Conservation (phyloP, 2,113 vertebrate species). For the Mellivora capensis region DNA sequence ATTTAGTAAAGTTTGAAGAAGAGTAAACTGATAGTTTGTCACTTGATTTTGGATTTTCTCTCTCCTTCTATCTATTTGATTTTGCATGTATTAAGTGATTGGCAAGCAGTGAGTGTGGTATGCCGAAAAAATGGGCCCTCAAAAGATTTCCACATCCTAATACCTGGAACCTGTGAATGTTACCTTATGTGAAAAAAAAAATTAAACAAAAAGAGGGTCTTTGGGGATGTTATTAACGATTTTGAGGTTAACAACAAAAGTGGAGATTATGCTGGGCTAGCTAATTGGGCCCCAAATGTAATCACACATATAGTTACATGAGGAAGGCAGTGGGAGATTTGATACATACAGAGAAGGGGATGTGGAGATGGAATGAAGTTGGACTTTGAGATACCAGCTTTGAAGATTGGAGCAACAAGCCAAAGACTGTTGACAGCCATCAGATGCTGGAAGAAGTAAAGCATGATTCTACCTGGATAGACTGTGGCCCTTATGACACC, state of each 20-base stretch:
- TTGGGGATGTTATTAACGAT: background rate
- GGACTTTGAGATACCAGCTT: background rate
- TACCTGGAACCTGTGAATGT: background rate
- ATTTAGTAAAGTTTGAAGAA: background rate
- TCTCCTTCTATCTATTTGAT: background rate
- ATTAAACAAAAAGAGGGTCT: background rate
- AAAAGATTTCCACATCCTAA: background rate
- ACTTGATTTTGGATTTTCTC: background rate
- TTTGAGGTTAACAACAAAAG: background rate
- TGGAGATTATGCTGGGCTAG: background rate
- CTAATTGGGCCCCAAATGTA: background rate
- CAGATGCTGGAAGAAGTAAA: background rate
- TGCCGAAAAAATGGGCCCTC: background rate
- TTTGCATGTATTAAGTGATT: background rate
- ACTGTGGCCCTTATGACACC: background rate
- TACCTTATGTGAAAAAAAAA: background rate
- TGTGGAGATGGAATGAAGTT: background rate
- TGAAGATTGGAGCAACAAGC: background rate
- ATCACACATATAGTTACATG: background rate
- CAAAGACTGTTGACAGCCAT: background rate
- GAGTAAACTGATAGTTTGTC: background rate
- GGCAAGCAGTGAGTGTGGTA: background rate
- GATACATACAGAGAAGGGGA: background rate
- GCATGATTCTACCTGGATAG: background rate
- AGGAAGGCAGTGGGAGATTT: background rate